Base-by-base conservation (phyloP, 2,888 invertebrate genomes). In the Andricus quercusramuli region DNA sequence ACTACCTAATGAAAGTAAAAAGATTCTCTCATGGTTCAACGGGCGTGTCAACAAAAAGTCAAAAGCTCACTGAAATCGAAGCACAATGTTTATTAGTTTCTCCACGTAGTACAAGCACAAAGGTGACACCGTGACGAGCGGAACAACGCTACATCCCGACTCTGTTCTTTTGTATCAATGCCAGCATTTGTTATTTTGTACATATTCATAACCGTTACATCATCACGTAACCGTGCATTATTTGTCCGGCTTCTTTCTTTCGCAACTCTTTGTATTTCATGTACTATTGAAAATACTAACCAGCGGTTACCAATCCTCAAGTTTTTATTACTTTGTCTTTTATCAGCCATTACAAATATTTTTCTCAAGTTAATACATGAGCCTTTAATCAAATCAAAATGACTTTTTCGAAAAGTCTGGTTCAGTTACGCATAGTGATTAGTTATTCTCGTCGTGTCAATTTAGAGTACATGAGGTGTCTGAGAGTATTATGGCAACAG, bases 191-290 rank as follows among this genome's bases (percentile, higher is more conserved):
- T 90, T 90, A 88, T 89, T 91, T 90, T 88, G 84, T 89, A 87
- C 90, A 90, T 91, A 91, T 91, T 91, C 91, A 90, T 90, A 90
- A 88, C 89, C 85, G 86, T 89, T 89, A 87, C 90, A 87, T 90
- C 88, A 89, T 87, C 87, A 86, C 86, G 85, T 86, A 88, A 88
- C 88, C 84, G 83, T 85, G 86, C 84, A 84, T 88, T 87, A 85
- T 87, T 83, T 56, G 83, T 79, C 74, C n/a, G 74, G 37, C 15
- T 70, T 79, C 80, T 79, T 68, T 80, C 84, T 83, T 80, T 80
- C 78, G 76, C 80, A 77, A 70, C 77, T 85, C 79, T 70, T 82
- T 83, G 83, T 83, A 83, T 85, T 83, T 81, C 82, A 77, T 81
- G 80, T 82, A 79, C 51, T 56, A 51, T 25, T 66, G 78, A 79